phyloP scores from a whole-genome alignment of 2,113 vertebrate genomes.

The Progne subis region DNA sequence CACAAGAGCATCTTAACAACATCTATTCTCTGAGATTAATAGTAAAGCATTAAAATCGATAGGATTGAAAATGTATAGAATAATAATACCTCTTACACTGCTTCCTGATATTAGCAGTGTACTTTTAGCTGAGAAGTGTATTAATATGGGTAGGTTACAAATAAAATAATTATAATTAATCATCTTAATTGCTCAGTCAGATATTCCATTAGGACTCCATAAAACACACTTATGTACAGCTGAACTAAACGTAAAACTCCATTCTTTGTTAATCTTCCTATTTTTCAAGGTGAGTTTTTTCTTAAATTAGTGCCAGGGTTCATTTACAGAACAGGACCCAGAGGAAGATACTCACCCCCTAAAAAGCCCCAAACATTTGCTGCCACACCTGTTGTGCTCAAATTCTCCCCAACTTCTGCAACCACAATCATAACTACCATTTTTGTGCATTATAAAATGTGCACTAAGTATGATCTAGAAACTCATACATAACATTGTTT shows the following conservation, averaged over 20 bases:
- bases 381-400: neutral
- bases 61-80: constrained; percentile 38
- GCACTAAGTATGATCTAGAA: neutral
- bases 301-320: neutral
- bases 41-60: constrained; percentile 46
- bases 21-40: constrained; percentile 60
- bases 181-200: constrained; percentile 33
- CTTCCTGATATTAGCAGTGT: neutral
- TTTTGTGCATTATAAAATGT: neutral
- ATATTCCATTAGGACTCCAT: neutral
- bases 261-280: constrained; percentile 27
- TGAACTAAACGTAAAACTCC: constrained; percentile 12
- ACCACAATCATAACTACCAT: no score
- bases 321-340: neutral
- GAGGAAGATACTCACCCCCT: neutral
- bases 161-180: constrained; percentile 62
- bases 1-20: constrained; percentile 19
- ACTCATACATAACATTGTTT: neutral
- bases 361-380: neutral
- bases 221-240: constrained; percentile 48
- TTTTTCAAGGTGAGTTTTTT: constrained; percentile 61
- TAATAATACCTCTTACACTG: constrained; percentile 34
- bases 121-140: constrained; percentile 46
- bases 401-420: neutral
- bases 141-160: constrained; percentile 31